Percentiles rank a stretch among this genome's conserved stretches.
Conservation (phyloP, 2,113 vertebrate genomes). For the Corythaixoides concolor region DNA sequence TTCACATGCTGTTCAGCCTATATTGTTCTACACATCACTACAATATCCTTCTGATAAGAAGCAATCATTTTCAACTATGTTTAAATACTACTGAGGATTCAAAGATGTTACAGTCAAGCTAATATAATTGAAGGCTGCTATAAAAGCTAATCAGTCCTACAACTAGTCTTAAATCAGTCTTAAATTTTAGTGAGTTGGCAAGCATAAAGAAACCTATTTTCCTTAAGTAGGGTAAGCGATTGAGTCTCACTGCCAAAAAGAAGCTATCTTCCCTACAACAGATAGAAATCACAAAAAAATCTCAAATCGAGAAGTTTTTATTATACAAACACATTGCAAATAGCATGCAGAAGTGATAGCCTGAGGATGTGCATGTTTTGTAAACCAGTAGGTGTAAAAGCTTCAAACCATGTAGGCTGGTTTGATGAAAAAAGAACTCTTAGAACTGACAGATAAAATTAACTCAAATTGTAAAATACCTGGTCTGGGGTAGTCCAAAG, state of each 20-base stretch:
- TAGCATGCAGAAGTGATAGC: background rate
- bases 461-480: conserved; percentile 71
- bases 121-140: background rate
- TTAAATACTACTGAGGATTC: background rate
- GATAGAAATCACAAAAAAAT: background rate
- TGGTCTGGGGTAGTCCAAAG: conserved; percentile 94
- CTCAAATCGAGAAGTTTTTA: background rate
- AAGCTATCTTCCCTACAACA: background rate
- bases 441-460: background rate
- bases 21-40: background rate
- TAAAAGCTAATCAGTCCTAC: conserved; percentile 7
- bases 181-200: background rate
- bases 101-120: background rate
- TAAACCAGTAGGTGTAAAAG: background rate
- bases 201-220: background rate
- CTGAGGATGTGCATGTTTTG: background rate
- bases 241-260: background rate
- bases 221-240: background rate
- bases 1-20: background rate
- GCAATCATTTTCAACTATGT: background rate
- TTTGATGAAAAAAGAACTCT: background rate
- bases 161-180: background rate
- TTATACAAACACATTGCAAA: background rate
- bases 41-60: background rate
- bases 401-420: background rate